phyloP scores from a whole-genome alignment of 2,797 vertebrate genomes.

The Mormyrus hasselquistii region DNA sequence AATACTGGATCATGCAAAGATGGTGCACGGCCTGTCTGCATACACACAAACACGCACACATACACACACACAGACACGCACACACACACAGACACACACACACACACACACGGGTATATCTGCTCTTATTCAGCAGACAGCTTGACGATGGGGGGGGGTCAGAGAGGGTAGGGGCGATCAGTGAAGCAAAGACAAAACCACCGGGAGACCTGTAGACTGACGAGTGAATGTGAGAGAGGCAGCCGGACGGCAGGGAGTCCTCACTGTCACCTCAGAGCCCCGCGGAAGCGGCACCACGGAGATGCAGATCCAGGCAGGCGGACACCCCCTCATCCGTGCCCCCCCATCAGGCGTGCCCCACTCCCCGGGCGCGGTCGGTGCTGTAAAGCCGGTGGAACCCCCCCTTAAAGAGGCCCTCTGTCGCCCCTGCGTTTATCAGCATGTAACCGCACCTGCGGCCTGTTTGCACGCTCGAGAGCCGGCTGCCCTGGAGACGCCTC shows the following conservation, averaged over 20 bases:
- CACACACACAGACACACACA: not conserved
- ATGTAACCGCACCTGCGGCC: not conserved
- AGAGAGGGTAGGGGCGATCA: not conserved
- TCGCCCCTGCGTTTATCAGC: not conserved
- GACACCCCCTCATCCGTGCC: not conserved
- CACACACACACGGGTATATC: not conserved
- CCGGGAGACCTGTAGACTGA: not conserved
- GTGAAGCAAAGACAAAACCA: not conserved
- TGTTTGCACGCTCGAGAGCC: not conserved
- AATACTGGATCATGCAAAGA: not conserved
- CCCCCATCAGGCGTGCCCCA: not conserved
- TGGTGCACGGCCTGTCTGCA: not conserved
- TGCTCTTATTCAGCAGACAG: not conserved
- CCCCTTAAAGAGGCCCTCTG: not conserved
- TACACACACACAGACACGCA: not conserved
- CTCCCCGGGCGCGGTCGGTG: not conserved
- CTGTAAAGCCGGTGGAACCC: not conserved
- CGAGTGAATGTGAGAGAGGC: not conserved
- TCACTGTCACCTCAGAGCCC: not conserved
- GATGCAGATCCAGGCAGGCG: not conserved
- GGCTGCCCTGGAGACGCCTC: not conserved
- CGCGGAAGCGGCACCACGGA: not conserved
- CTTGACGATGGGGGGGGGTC: not conserved
- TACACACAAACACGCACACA: not conserved
- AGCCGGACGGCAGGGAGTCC: not conserved